phyloP scores from a whole-genome alignment of 2,888 invertebrate genomes.

The Xestia c-nigrum region DNA sequence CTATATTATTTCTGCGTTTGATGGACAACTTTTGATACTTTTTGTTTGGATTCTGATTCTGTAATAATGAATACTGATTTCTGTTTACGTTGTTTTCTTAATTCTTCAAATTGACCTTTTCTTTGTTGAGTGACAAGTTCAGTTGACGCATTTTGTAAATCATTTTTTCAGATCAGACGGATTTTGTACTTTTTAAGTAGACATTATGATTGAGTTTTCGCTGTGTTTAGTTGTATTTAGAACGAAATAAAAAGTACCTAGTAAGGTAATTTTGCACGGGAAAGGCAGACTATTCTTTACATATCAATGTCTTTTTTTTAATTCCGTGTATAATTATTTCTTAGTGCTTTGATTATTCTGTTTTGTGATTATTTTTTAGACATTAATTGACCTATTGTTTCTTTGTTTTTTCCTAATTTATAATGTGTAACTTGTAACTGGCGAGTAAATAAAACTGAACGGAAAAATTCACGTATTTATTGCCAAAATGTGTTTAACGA shows the following conservation, averaged over 20 bases:
- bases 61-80: conserved; percentile 4
- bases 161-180: neutral
- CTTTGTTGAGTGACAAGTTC: conserved; percentile 2
- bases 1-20: neutral
- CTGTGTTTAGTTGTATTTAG: conserved; percentile 22
- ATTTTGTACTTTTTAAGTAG: conserved; percentile 12
- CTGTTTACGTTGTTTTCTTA: neutral
- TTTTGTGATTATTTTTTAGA: conserved; percentile 10
- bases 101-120: conserved; percentile 3
- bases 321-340: conserved; percentile 24
- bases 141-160: conserved; percentile 37
- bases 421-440: conserved; percentile 36
- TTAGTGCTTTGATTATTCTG: conserved; percentile 4
- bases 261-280: neutral
- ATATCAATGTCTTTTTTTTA: conserved; percentile 6
- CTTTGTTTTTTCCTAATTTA: neutral
- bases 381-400: neutral
- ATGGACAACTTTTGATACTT: neutral
- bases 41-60: conserved; percentile 3
- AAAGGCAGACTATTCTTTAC: conserved; percentile 10
- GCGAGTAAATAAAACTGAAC: conserved; percentile 42
- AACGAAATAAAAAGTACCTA: conserved; percentile 8
- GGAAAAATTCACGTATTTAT: conserved; percentile 14
- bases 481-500: conserved; percentile 13
- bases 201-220: conserved; percentile 21